Percentiles rank a stretch among this genome's conserved stretches.
phyloP scores from a whole-genome alignment of 2,888 invertebrate genomes.

The Halictus ligatus region DNA sequence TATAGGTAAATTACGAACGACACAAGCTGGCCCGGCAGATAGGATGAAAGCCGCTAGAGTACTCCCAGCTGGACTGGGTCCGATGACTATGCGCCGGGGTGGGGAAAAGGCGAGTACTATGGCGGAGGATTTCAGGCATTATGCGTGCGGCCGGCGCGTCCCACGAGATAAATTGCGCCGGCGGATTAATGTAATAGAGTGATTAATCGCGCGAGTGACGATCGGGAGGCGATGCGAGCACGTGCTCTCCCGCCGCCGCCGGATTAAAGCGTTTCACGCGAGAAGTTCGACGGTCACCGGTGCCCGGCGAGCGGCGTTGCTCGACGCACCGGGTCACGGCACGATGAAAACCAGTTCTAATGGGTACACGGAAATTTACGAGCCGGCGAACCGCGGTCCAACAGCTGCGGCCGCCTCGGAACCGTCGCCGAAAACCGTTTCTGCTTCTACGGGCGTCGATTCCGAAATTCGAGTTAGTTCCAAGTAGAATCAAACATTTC shows the following conservation, averaged over 20 bases:
- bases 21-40: not conserved
- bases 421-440: not conserved
- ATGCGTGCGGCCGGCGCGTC: constrained; percentile 37
- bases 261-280: constrained; percentile 63
- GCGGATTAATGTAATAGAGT: constrained; percentile 74
- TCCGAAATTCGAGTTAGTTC: not conserved
- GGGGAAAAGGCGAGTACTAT: not conserved
- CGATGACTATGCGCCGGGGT: not conserved
- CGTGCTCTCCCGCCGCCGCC: constrained; percentile 60
- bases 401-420: not conserved
- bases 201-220: constrained; percentile 73
- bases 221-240: constrained; percentile 32
- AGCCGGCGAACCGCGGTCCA: not conserved
- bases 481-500: not conserved
- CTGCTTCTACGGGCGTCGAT: not conserved
- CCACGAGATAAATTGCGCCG: constrained; percentile 64
- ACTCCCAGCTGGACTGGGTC: not conserved
- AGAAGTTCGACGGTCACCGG: constrained; percentile 48
- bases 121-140: constrained; percentile 45
- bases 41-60: constrained; percentile 8
- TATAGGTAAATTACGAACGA: not conserved
- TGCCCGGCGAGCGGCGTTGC: constrained; percentile 13
- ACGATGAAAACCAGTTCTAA: constrained; percentile 50
- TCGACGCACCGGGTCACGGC: constrained; percentile 12
- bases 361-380: constrained; percentile 32